Conservation (phyloP, 2,113 vertebrate genomes). For the Eonycteris spelaea region DNA sequence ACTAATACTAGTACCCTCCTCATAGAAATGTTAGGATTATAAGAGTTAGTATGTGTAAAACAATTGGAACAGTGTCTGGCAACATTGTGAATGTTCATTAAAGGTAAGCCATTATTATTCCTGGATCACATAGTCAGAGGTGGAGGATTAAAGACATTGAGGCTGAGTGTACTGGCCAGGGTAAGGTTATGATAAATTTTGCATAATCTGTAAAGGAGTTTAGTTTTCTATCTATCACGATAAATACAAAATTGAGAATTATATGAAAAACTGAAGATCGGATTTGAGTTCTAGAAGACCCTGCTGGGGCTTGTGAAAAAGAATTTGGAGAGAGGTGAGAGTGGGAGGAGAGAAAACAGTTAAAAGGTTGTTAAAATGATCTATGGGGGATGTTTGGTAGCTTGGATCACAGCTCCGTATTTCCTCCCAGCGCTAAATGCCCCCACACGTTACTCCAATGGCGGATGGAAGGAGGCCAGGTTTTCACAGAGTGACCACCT, state of each 20-base stretch:
- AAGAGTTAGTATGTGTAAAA: not conserved
- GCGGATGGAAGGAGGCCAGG: not conserved
- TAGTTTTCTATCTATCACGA: not conserved
- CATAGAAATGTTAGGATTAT: not conserved
- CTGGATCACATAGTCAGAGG: not conserved
- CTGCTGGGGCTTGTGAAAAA: not conserved
- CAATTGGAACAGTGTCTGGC: not conserved
- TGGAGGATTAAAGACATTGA: not conserved
- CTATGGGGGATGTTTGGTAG: not conserved
- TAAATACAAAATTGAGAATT: not conserved
- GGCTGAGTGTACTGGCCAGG: not conserved
- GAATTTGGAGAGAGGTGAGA: not conserved
- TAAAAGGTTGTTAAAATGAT: not conserved
- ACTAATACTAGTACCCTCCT: not conserved
- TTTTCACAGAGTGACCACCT: not conserved
- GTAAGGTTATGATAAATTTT: not conserved
- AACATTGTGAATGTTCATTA: not conserved
- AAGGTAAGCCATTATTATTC: conserved; percentile 1
- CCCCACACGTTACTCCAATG: not conserved
- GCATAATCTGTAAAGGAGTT: not conserved
- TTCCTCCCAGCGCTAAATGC: not conserved
- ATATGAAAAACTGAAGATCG: conserved; percentile 9
- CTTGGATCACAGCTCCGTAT: not conserved
- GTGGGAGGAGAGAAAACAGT: not conserved
- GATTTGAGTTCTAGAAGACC: not conserved